phyloP scores from a whole-genome alignment of 2,113 vertebrate genomes.

The Gymnorhina tibicen region DNA sequence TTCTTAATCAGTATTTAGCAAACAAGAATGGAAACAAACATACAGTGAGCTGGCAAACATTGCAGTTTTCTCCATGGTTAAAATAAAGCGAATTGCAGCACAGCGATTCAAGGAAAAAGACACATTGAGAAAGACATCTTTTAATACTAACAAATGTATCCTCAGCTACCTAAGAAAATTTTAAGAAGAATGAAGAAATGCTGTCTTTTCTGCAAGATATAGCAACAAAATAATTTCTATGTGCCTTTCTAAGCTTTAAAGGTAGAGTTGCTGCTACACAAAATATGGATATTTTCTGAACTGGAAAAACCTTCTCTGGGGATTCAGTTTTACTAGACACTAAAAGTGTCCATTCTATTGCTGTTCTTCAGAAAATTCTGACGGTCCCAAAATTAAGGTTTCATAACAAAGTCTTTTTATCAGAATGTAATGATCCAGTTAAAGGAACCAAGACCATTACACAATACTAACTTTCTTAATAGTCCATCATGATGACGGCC shows the following conservation, averaged over 20 bases:
- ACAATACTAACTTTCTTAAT: background rate
- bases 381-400: background rate
- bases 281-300: constrained; percentile 38
- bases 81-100: constrained; percentile 51
- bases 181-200: constrained; percentile 45
- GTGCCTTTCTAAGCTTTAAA: constrained; percentile 27
- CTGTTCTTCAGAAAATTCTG: background rate
- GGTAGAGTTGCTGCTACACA: background rate
- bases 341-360: background rate
- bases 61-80: constrained; percentile 21
- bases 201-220: constrained; percentile 11
- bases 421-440: constrained; percentile 14
- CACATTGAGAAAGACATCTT: background rate
- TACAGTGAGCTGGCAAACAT: constrained; percentile 33
- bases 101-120: constrained; percentile 44
- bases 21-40: constrained; percentile 58
- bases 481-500: background rate
- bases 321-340: background rate
- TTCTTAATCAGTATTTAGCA: constrained; percentile 64
- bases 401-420: constrained; percentile 18
- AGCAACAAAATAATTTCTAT: constrained; percentile 40
- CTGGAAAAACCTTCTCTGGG: background rate
- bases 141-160: background rate
- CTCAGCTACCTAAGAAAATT: constrained; percentile 30
- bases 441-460: constrained; percentile 10